Conservation (phyloP, 2,888 invertebrate genomes). For the Pharmacophagus antenor region DNA sequence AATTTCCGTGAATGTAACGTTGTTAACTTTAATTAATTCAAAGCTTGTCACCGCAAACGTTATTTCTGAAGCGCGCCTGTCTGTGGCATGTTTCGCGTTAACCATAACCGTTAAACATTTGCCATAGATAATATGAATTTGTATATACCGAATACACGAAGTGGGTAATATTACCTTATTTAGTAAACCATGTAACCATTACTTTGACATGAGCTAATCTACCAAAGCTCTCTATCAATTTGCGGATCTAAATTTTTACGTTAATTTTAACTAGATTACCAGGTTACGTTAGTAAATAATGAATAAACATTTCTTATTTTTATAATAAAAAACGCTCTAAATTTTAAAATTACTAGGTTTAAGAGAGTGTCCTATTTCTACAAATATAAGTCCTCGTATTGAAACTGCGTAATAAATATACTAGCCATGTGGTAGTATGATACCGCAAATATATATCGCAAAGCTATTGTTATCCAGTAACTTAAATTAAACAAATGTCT, state of each 20-base stretch:
- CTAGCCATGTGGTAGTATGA: neutral
- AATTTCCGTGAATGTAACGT: constrained; percentile 70
- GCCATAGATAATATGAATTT: constrained; percentile 46
- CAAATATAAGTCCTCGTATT: too few species aligned
- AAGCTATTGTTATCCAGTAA: too few species aligned
- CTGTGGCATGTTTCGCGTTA: constrained; percentile 45
- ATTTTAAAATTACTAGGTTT: too few species aligned
- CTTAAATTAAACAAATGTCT: neutral
- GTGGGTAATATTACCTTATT: neutral
- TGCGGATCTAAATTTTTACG: neutral
- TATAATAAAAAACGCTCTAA: too few species aligned
- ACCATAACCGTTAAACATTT: constrained; percentile 34
- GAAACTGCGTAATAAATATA: too few species aligned
- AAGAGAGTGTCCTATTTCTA: too few species aligned
- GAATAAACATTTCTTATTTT: too few species aligned
- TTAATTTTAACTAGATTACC: too few species aligned
- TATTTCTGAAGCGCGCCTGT: constrained; percentile 66
- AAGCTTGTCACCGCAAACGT: constrained; percentile 74
- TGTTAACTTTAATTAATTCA: constrained; percentile 79
- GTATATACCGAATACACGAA: constrained; percentile 3
- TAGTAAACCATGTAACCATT: neutral
- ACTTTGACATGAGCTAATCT: neutral
- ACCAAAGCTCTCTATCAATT: neutral
- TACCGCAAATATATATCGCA: neutral
- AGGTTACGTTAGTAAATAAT: too few species aligned